Conservation (phyloP, 2,888 invertebrate species). For the Calliopum simillimum region DNA sequence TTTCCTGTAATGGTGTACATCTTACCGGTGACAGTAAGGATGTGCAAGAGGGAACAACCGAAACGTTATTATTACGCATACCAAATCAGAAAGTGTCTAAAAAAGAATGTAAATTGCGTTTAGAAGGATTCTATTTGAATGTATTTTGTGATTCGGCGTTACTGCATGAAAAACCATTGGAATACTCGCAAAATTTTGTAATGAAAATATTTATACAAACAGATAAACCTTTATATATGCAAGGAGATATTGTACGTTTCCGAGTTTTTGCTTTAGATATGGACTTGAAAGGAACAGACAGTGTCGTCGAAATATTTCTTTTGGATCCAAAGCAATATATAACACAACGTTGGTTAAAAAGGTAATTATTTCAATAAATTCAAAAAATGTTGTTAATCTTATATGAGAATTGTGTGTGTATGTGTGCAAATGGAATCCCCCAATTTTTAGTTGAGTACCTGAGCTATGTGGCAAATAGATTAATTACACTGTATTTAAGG, state of each 20-base stretch:
- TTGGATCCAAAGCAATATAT: conserved; percentile 86
- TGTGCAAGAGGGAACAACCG: conserved; percentile 84
- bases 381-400: too few relatives aligned
- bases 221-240: conserved; percentile 92
- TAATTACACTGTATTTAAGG: too few relatives aligned
- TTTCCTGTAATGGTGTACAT: conserved; percentile 87
- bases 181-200: conserved; percentile 87
- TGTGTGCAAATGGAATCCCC: too few relatives aligned
- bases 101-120: conserved; percentile 78
- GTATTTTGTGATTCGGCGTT: conserved; percentile 85
- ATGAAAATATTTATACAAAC: conserved; percentile 88
- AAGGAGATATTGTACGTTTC: conserved; percentile 87
- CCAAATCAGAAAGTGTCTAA: conserved; percentile 84
- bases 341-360: conserved; percentile 89
- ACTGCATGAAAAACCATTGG: conserved; percentile 83
- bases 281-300: conserved; percentile 86
- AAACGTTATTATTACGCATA: conserved; percentile 86
- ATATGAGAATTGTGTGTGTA: too few relatives aligned
- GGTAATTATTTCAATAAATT: conserved; percentile 67
- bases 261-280: conserved; percentile 90
- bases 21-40: conserved; percentile 80
- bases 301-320: conserved; percentile 89
- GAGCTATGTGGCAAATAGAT: too few relatives aligned
- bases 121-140: conserved; percentile 76
- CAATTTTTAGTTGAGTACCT: too few relatives aligned